phyloP scores from a whole-genome alignment of 2,888 invertebrate genomes.

The Mimachlamys varia region DNA sequence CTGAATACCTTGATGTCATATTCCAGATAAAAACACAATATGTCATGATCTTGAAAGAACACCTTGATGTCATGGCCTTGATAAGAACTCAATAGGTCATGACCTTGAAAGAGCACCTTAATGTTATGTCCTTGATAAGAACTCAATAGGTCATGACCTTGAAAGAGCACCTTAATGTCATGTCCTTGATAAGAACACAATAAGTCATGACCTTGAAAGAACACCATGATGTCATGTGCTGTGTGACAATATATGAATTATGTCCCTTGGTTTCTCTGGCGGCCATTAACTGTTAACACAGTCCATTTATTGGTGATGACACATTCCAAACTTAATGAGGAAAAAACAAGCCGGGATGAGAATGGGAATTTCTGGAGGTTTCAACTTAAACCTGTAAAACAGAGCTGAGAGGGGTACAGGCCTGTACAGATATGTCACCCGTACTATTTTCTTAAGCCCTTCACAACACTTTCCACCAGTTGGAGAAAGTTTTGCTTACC shows the following conservation, averaged over 20 bases:
- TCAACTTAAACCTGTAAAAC: background rate
- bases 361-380: background rate
- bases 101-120: too few species aligned
- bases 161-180: too few species aligned
- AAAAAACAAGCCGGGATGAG: background rate
- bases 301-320: background rate
- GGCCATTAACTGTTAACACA: background rate
- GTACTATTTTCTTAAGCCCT: constrained; percentile 26
- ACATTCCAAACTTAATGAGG: constrained; percentile 20
- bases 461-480: background rate
- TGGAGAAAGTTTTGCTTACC: background rate
- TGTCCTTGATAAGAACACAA: background rate
- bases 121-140: too few species aligned
- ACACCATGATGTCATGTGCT: background rate
- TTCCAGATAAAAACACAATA: too few species aligned
- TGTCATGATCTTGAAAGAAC: too few species aligned
- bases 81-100: too few species aligned
- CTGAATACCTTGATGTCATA: too few species aligned
- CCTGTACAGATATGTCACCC: background rate
- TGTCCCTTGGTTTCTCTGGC: background rate
- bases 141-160: too few species aligned
- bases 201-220: too few species aligned
- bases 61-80: too few species aligned
- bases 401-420: background rate
- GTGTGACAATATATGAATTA: background rate